Evolutionary conservation across 2,113 vertebrate genomes (phyloP), one percentile per base, ranked within the genome.

Genomic region (Notechis scutatus): DNA sequence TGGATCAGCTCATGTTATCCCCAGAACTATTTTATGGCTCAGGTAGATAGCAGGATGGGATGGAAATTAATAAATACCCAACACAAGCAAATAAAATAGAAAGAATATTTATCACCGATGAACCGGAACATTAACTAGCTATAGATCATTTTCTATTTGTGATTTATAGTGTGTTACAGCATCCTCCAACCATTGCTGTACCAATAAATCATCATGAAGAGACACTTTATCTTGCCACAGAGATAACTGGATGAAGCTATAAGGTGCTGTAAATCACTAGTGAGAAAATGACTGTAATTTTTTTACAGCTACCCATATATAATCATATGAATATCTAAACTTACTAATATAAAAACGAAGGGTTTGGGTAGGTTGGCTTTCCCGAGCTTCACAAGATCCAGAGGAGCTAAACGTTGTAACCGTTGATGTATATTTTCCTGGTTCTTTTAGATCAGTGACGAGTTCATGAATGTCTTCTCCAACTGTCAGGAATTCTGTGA

Each of bases 281-380:
- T 39, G 74, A 81, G 74, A 39, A 81, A 81, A 81, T 9, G 34
- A 21, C 74, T 47, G 57, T 69, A 39, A 8, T 39, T 14, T 52
- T 26, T n/a, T 92, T 87, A 20, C 55, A 93, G 29, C 39, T 91
- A 0, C 9, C 39, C 23, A 9, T 50, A 24, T 29, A 54, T 34
- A 64, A 64, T 26, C 29, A 57, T 89, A 54, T 50, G 3, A 45
- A 56, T 20, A 47, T 24, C 29, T 47, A 23, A 96, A 98, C 98
- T 96, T 97, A 99, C 99, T 98, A 95, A 99, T 98, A 93, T 99
- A 99, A 97, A 99, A 99, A 94, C 97, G 98, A 94, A 99, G 97
- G 2, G 98, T 98, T 87, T 97, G 98, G 95, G 98, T 95, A 11
- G 97, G 95, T n/a, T 96, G 94, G 93, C 99, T 99, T 96, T 98